A percentile compares a stretch with the other conserved stretches of the same genome.
Evolutionary conservation across 2,113 vertebrate species (phyloP).

Genomic region (Upupa epops): DNA sequence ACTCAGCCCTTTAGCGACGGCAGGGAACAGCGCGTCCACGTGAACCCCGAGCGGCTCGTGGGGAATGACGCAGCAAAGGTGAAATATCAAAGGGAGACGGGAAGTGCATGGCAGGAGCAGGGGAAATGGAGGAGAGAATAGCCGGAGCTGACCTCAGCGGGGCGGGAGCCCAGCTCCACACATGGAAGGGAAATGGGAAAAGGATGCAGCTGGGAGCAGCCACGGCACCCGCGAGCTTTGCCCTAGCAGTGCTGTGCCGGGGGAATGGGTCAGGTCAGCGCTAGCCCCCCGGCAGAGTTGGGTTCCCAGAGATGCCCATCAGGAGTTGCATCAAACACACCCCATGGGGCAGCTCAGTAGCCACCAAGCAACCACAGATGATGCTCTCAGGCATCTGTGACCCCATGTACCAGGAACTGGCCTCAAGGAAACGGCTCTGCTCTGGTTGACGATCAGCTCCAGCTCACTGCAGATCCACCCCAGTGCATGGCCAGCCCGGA

Average conservation of each 20-base stretch:
- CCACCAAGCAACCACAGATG: accelerated
- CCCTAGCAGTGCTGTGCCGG: accelerated
- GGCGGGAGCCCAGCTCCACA: not conserved
- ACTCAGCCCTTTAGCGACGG: not conserved
- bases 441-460: not conserved
- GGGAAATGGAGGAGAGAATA: constrained; percentile 60
- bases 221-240: not conserved
- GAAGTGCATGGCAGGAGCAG: constrained; percentile 57
- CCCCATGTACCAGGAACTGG: not conserved
- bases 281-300: not conserved
- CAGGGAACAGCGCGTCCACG: not conserved
- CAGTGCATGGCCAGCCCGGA: accelerated
- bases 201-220: constrained; percentile 63
- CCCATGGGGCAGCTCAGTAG: accelerated
- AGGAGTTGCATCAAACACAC: not conserved
- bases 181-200: constrained; percentile 43
- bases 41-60: not conserved
- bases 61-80: constrained; percentile 38
- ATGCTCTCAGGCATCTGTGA: accelerated
- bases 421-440: accelerated
- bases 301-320: not conserved
- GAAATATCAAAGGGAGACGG: constrained; percentile 39
- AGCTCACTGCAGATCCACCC: accelerated
- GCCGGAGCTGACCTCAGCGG: constrained; percentile 68
- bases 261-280: not conserved